Evolutionary conservation across 2,888 invertebrate species (phyloP).

Genomic region (Rugalucina vietnamica): DNA sequence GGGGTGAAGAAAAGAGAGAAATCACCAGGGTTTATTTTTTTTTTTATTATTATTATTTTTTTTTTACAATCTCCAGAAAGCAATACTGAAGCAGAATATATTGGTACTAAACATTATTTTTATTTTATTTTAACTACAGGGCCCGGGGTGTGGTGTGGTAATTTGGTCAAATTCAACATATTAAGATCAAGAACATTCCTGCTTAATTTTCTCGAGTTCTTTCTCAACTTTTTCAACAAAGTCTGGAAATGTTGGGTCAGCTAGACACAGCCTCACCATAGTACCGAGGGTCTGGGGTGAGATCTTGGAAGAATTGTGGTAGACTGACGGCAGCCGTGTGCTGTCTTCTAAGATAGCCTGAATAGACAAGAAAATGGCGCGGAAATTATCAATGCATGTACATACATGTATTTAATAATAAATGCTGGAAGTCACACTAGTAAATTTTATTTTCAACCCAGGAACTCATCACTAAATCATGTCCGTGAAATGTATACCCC

Average conservation of each 20-base stretch:
- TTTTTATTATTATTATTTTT: too few relatives aligned
- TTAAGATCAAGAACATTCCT: slow-evolving; percentile 34
- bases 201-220: slow-evolving; percentile 65
- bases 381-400: not conserved
- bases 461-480: too few relatives aligned
- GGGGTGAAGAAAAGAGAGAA: too few relatives aligned
- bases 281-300: slow-evolving; percentile 59
- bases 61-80: too few relatives aligned
- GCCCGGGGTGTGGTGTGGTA: too few relatives aligned
- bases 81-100: too few relatives aligned
- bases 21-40: too few relatives aligned
- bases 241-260: slow-evolving; percentile 78
- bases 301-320: slow-evolving; percentile 45
- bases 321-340: slow-evolving; percentile 61
- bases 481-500: too few relatives aligned
- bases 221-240: slow-evolving; percentile 77
- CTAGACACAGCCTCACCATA: slow-evolving; percentile 71
- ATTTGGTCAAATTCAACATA: too few relatives aligned
- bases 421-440: not conserved
- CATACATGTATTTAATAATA: not conserved
- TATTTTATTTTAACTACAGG: too few relatives aligned
- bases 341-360: slow-evolving; percentile 57
- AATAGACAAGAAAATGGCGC: not conserved
- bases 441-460: too few relatives aligned
- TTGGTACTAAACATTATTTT: too few relatives aligned